These are phyloP conservation scores for Tretioscincus oriximinensis DNA, from an alignment of 2,113 vertebrate species.

Conservation along the genomic window DNA sequence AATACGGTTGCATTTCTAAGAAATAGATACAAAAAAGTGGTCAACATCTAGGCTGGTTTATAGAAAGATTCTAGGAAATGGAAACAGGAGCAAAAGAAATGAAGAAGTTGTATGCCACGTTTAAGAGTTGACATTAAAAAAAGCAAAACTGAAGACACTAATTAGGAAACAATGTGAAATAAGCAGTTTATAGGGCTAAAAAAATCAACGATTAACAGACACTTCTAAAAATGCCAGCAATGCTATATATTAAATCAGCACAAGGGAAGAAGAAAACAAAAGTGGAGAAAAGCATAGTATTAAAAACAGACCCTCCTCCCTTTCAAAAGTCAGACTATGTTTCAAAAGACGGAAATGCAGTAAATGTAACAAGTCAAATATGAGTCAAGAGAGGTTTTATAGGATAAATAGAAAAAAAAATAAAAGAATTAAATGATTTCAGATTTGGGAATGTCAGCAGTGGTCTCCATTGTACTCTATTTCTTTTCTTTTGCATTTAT, in stretches of 20 bases:
- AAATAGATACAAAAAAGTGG: constrained; percentile 6
- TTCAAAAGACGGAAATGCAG: neutral
- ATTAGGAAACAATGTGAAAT: constrained; percentile 23
- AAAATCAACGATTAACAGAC: neutral
- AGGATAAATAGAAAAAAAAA: neutral
- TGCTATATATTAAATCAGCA: neutral
- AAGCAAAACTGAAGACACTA: neutral
- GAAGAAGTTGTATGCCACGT: neutral
- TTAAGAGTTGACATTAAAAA: neutral
- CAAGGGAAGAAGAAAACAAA: neutral
- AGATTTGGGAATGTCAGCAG: neutral
- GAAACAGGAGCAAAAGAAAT: too few relatives aligned
- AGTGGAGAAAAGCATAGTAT: neutral
- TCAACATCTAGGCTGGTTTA: neutral
- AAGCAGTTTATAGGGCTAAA: constrained; percentile 6
- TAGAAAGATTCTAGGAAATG: neutral
- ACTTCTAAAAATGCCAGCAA: neutral
- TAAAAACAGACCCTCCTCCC: neutral
- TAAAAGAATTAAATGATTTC: neutral
- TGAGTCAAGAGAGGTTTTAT: neutral
- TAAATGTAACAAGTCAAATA: neutral
- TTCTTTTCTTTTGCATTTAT: too few relatives aligned
- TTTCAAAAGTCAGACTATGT: neutral
- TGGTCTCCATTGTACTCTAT: neutral
- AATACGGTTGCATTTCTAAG: constrained; percentile 16